phyloP scores from a whole-genome alignment of 2,888 invertebrate genomes.

The Drosophila demipolita region DNA sequence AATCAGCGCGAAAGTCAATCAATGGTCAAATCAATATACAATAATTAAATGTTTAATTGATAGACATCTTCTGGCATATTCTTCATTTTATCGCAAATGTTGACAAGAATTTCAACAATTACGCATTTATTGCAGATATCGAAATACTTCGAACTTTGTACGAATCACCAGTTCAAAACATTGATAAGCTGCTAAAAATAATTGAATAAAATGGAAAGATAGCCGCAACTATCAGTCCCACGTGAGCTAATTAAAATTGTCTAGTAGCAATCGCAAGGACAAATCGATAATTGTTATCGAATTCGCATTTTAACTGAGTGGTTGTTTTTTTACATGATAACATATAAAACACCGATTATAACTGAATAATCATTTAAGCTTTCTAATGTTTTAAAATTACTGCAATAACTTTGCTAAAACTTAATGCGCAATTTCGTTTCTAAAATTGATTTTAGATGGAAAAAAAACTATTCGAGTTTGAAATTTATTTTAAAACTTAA shows the following conservation, averaged over 20 bases:
- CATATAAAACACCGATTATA: not conserved
- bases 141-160: constrained; percentile 26
- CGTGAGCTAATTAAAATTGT: not conserved
- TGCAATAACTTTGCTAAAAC: not conserved
- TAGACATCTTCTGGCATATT: constrained; percentile 23
- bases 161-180: constrained; percentile 32
- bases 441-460: not conserved
- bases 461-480: not conserved
- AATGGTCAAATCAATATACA: constrained; percentile 78
- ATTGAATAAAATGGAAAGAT: constrained; percentile 8
- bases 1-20: constrained; percentile 74
- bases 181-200: constrained; percentile 17
- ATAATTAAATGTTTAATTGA: constrained; percentile 72
- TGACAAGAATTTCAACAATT: constrained; percentile 12
- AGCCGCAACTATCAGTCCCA: constrained; percentile 33
- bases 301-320: constrained; percentile 8
- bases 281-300: constrained; percentile 19
- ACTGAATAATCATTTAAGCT: not conserved
- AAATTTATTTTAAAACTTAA: not conserved
- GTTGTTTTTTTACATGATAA: not conserved
- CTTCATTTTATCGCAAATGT: constrained; percentile 2
- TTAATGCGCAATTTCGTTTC: not conserved
- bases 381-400: not conserved
- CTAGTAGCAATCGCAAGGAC: constrained; percentile 1
- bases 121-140: constrained; percentile 2